Evolutionary conservation across 2,888 invertebrate species (phyloP).

Genomic region (Himalopsyche tibetana): DNA sequence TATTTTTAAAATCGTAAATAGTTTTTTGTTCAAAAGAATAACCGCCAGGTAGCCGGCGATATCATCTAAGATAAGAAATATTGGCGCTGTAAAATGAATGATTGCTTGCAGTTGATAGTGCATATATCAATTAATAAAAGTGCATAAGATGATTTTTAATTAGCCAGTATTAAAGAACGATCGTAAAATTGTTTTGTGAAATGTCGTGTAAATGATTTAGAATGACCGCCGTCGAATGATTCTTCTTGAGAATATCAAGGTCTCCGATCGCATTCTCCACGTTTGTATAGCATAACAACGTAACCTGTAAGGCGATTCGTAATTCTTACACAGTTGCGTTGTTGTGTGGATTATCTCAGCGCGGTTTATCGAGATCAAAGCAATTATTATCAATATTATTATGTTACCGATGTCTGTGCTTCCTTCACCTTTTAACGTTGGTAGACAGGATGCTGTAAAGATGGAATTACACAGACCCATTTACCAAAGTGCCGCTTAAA

Average conservation of each 20-base stretch:
- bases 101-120: too few relatives aligned
- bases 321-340: neutral
- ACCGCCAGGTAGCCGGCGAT: too few relatives aligned
- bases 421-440: slow-evolving; percentile 12
- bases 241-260: neutral
- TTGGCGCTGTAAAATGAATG: too few relatives aligned
- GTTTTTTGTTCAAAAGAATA: too few relatives aligned
- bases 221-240: neutral
- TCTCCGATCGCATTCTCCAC: neutral
- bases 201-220: neutral
- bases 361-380: slow-evolving; percentile 4
- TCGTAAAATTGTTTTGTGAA: too few relatives aligned
- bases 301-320: neutral
- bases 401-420: neutral
- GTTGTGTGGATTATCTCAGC: slow-evolving; percentile 21
- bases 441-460: neutral
- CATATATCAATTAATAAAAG: too few relatives aligned
- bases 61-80: too few relatives aligned
- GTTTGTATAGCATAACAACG: slow-evolving; percentile 5
- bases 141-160: too few relatives aligned
- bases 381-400: neutral
- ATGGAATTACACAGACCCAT: neutral
- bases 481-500: too few relatives aligned
- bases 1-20: too few relatives aligned
- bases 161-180: too few relatives aligned